Evolutionary conservation across 2,888 invertebrate genomes (phyloP), one percentile per base, ranked within the genome.

Genomic region (Elysia crispata): DNA sequence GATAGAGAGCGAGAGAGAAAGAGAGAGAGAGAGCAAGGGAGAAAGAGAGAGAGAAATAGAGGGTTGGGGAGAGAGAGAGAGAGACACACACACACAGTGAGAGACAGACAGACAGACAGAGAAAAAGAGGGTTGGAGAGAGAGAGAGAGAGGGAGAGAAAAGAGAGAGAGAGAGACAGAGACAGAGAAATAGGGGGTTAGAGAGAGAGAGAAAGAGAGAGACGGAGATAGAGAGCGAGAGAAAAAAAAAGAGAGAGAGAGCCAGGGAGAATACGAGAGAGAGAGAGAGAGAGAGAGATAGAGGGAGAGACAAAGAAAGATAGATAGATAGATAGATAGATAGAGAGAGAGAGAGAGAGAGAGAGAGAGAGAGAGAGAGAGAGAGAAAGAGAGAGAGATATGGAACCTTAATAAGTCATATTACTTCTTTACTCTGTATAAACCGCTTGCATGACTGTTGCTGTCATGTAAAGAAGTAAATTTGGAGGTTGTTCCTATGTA

Each of bases 31-130:
- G 18, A 18, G 23, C 8, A 5, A 25, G 30, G 6, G 30, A 66
- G 30, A 25, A 13, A 70, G 49, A 70, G n/a, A 70, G n/a, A 49
- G 31, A 70, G 49, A 70, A 3, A 70, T 1, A 70, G 23, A 70
- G 49, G n/a, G 18, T n/a, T 33, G 20, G 41, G 41, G 49, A 70
- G 31, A 70, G 49, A 70, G 5, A 70, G 49, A 70, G 8, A 70
- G n/a, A 70, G n/a, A 70, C 13, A 70, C n/a, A 70, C n/a, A 70
- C 20, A 70, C n/a, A 70, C 41, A 70, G 70, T 41, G 28, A 25
- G n/a, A 20, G 20, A 60, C 54, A 54, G 54, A 15, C 13, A 15
- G 54, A 54, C 54, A 54, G 20, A 20, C 13, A 54, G 54, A 20
- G 54, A 67, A n/a, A n/a, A n/a, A n/a, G n/a, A n/a, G n/a, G n/a